These are phyloP conservation scores for Drosophila sp. DNA, from an alignment of 1,140 invertebrate genomes.

Conservation along the genomic window DNA sequence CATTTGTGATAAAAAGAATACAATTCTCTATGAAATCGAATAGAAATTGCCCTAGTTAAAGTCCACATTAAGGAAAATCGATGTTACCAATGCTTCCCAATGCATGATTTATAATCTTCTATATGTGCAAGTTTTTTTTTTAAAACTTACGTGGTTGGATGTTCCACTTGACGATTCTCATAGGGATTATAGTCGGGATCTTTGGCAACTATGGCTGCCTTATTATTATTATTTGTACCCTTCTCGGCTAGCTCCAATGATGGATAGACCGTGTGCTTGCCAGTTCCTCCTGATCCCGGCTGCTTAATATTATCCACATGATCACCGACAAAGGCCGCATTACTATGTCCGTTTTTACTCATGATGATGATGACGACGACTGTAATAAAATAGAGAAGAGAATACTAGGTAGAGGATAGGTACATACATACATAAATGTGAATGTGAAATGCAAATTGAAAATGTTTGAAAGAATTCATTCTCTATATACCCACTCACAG, in stretches of 20 bases:
- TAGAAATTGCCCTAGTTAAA: no score
- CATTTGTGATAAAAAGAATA: no score
- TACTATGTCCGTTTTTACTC: slow-evolving; percentile 81
- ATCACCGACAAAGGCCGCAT: slow-evolving; percentile 73
- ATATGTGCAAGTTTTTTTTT: no score
- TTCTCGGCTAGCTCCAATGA: slow-evolving; percentile 84
- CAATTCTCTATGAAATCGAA: no score
- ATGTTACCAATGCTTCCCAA: no score
- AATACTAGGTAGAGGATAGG: background rate
- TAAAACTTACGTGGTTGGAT: slow-evolving; percentile 88
- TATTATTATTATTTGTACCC: slow-evolving; percentile 82
- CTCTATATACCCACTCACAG: background rate
- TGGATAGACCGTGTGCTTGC: slow-evolving; percentile 49
- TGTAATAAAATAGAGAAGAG: slow-evolving; percentile 7
- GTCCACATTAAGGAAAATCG: no score
- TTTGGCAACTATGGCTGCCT: slow-evolving; percentile 60
- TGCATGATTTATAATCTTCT: no score
- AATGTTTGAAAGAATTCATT: background rate
- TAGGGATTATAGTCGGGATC: slow-evolving; percentile 86
- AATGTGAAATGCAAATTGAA: background rate
- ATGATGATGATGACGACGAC: slow-evolving; percentile 34
- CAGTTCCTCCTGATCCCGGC: slow-evolving; percentile 12
- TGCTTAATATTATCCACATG: slow-evolving; percentile 65
- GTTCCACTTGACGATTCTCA: slow-evolving; percentile 86
- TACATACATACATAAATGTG: background rate